phyloP scores from a whole-genome alignment of 2,113 vertebrate species.

The Phalacrocorax pelagicus region DNA sequence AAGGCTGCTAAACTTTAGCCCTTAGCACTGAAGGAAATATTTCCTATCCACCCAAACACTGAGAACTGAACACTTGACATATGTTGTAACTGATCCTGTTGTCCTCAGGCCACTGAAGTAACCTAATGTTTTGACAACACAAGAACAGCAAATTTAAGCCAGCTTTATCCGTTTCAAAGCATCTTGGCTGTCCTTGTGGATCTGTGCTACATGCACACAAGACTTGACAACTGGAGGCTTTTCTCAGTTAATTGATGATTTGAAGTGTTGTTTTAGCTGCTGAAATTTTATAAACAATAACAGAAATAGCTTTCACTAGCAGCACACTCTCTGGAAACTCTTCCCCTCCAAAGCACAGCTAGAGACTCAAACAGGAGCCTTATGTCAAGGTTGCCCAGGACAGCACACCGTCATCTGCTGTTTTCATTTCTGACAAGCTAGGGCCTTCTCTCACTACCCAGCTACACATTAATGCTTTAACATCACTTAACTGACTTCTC shows the following conservation, averaged over 20 bases:
- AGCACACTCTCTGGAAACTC: background rate
- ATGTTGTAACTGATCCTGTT: background rate
- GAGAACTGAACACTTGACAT: background rate
- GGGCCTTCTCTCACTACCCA: background rate
- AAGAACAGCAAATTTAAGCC: background rate
- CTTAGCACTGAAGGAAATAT: background rate
- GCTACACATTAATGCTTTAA: background rate
- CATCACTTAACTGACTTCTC: background rate
- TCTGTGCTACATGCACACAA: background rate
- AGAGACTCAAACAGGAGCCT: background rate
- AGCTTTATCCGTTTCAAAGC: constrained; percentile 8
- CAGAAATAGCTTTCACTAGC: background rate
- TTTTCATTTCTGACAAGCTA: background rate
- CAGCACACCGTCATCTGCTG: background rate
- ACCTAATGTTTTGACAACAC: background rate
- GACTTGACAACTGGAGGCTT: background rate
- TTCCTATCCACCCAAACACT: background rate
- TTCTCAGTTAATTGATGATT: constrained; percentile 31
- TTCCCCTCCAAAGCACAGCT: background rate
- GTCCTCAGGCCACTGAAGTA: background rate
- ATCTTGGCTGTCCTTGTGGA: background rate
- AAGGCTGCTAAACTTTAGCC: background rate
- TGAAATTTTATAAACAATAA: background rate
- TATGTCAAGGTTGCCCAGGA: background rate
- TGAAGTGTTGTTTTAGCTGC: constrained; percentile 26